Base-by-base conservation (phyloP, 2,888 invertebrate species). In the Nemotelus pantherinus region DNA sequence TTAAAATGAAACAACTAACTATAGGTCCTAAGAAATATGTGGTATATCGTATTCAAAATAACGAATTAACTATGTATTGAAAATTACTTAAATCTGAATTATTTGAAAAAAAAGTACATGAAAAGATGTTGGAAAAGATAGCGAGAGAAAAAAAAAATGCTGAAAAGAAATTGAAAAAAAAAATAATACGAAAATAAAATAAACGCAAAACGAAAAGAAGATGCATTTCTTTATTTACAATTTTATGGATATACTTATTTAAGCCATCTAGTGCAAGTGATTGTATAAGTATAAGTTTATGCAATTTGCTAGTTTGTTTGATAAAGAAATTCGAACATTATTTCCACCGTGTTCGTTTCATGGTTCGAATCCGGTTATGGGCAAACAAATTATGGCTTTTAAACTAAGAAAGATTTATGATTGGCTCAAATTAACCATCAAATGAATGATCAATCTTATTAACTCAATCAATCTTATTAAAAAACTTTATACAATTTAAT, bases 1-100 rank as follows among this genome's bases (percentile, higher is more conserved):
- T 25, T 25, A 25, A 25, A 25, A 25, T 25, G 25, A 63, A 63
- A 63, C 9, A 74, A 74, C 48, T 74, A 74, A 74, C 48, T 74
- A 53, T 70, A 74, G 63, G 74, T 2, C 48, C 74, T 74, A 74
- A 74, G 74, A 57, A 47, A 50, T 60, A 25, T 25, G 50, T 74
- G 74, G 74, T 74, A 74, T 72, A 58, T 72, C 58, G 25, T 72
- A 41, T 60, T 9, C 47, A 63, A 43, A 45, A n/a, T n/a, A 72
- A 74, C 25, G 25, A 25, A 25, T 25, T 25, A 25, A 0, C 3
- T 10, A 74, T 63, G 74, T 63, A 47, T 74, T 74, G 47, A 60
- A 25, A 57, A 55, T 74, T 60, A 60, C 25, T 48, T 74, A 48
- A 47, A 53, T 39, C 63, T 63, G 74, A 25, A 25, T 25, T 25